Evolutionary conservation across 2,888 invertebrate species (phyloP), one percentile per base, ranked within the genome.

Genomic region (Pediacus dermestoides): DNA sequence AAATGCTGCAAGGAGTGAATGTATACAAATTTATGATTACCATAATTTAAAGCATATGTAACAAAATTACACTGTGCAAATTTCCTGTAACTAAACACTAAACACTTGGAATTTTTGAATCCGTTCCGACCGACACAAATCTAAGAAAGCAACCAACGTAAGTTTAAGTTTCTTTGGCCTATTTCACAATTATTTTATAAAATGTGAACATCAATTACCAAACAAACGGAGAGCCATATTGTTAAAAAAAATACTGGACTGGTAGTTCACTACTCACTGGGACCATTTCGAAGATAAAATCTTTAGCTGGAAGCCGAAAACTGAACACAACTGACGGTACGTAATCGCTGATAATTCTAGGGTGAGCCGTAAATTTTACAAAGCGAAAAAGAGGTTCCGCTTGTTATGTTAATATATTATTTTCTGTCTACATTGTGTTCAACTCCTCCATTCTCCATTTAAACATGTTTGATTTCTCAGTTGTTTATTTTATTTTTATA

Each of bases 1-100:
- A 9, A 7, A 8, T 13, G 28, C 28, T 28, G 11, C 13, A 28
- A 47, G 47, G 47, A 48, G 45, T 38, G 45, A 50, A 47, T 45
- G 47, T 43, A 42, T 47, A 43, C 40, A 44, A 45, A 50, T 48
- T 47, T 39, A 43, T 44, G 33, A 48, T 44, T 41, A 46, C 48
- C 42, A 42, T 46, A 42, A 44, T 48, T 30, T 30, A 23, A 37
- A 39, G 37, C 39, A 49, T 47, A 37, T 43, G 41, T 44, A 39
- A 36, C 43, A 28, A 41, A 48, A 44, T 46, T 43, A 35, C 40
- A n/a, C n/a, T 37, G 39, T 45, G 48, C 33, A 40, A 44, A 44
- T 47, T 41, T 44, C 18, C 34, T 39, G 30, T 39, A 44, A 44
- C 44, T 44, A 44, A 36, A 26, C 38, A 44, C 44, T 44, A 44